A percentile compares a stretch with the other conserved stretches of the same genome.
Conservation (phyloP, 2,113 vertebrate species). For the Saimiri boliviensis region DNA sequence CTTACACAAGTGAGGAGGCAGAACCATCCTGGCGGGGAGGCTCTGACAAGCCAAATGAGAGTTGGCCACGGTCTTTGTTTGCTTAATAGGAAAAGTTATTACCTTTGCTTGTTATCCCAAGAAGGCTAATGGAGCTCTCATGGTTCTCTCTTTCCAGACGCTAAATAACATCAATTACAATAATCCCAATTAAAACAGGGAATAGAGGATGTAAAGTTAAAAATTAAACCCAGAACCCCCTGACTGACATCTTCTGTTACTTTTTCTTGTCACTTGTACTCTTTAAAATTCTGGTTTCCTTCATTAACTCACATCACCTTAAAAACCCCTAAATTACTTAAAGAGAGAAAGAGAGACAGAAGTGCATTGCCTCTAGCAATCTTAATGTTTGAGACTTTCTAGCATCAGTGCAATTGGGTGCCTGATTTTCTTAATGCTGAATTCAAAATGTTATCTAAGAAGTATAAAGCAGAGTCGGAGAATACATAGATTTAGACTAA, state of each 20-base stretch:
- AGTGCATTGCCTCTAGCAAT: not conserved
- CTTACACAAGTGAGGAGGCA: conserved; percentile 14
- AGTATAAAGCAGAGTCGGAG: not conserved
- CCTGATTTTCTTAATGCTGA: not conserved
- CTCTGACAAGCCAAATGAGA: conserved; percentile 71
- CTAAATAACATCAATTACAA: conserved; percentile 61
- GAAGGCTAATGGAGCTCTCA: conserved; percentile 53
- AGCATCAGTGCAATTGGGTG: not conserved
- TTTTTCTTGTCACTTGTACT: not conserved
- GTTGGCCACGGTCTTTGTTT: conserved; percentile 63
- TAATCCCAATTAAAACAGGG: conserved; percentile 57
- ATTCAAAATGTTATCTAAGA: not conserved
- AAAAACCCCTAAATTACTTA: not conserved
- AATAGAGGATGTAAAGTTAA: not conserved
- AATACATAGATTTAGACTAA: not conserved
- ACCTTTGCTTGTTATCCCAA: conserved; percentile 65
- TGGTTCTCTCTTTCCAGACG: conserved; percentile 49
- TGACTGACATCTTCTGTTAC: not conserved
- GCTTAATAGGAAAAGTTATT: conserved; percentile 71
- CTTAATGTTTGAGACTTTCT: not conserved
- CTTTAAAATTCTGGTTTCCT: conserved; percentile 20
- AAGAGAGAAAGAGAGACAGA: not conserved
- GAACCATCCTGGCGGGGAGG: conserved; percentile 33
- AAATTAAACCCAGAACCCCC: conserved; percentile 49
- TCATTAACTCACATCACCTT: not conserved